A percentile compares a stretch with the other conserved stretches of the same genome.
These are phyloP conservation scores for Scomberomorus guttatus DNA, from an alignment of 2,797 vertebrate species.

Conservation along the genomic window DNA sequence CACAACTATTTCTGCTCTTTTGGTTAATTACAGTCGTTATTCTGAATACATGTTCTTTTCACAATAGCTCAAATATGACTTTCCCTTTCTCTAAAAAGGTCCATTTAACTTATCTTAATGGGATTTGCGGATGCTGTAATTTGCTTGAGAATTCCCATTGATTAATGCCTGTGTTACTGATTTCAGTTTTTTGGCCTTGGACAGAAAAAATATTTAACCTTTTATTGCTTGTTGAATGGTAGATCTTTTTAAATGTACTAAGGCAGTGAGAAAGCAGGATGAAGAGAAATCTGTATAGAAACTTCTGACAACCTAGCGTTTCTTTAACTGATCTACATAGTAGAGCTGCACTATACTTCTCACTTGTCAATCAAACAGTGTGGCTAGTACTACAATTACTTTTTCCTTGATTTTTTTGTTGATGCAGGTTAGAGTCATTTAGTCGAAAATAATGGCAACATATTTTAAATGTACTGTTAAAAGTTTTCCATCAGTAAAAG, in stretches of 20 bases:
- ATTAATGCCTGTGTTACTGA: not conserved
- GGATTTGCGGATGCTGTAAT: slow-evolving; percentile 11
- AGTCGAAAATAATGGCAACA: too few species aligned
- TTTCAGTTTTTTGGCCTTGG: not conserved
- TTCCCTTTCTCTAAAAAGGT: slow-evolving; percentile 2
- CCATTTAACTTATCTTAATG: slow-evolving; percentile 16
- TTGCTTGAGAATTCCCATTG: not conserved
- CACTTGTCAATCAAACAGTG: not conserved
- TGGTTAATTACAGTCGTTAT: slow-evolving; percentile 4
- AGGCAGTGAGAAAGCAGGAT: not conserved
- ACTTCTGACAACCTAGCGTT: not conserved
- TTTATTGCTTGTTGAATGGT: not conserved
- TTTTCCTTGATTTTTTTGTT: not conserved
- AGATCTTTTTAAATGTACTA: not conserved
- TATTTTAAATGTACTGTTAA: too few species aligned
- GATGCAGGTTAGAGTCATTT: too few species aligned
- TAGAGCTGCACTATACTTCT: not conserved
- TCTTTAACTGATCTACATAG: slow-evolving; percentile 13
- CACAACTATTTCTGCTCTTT: not conserved
- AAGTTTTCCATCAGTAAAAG: too few species aligned
- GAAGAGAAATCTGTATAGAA: not conserved
- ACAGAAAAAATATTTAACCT: not conserved
- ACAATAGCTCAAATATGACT: not conserved
- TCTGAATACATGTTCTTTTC: slow-evolving; percentile 17
- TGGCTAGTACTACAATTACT: not conserved